Evolutionary conservation across 2,113 vertebrate species (phyloP), one percentile per base, ranked within the genome.

Genomic region (Scatophagus argus): DNA sequence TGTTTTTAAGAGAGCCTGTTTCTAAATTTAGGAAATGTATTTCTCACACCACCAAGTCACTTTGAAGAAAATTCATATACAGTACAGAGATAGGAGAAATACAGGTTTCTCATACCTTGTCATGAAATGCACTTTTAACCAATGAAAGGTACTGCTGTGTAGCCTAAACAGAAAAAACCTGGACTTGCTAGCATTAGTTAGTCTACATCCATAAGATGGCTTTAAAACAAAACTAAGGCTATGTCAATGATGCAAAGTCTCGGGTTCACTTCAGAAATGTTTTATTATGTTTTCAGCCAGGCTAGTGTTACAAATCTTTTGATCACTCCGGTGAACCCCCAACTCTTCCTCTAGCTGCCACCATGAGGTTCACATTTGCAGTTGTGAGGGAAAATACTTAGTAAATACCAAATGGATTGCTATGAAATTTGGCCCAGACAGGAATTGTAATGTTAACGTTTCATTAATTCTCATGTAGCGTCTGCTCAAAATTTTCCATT

Each of bases 61-160:
- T 1, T 41, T 54, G 25, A 55, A 27, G 38, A 70, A 82, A 60
- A 73, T 63, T 55, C 12, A 74, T 67, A 77, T 52, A 19, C 29
- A 51, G 51, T 21, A n/a, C 10, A 56, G n/a, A n/a, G n/a, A 43
- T 12, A 4, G 13, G 3, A 83, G 46, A 72, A 77, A 60, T 9
- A 41, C 32, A 38, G 29, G 25, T 38, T 56, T 82, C 19, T 67
- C 19, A 39, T 51, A 32, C 12, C 2, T 38, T 9, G 8, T 4
- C 49, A 54, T 39, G 13, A 75, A 46, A 67, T 23, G 6, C 14
- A 39, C 10, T 61, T n/a, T 6, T n/a, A 21, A 47, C 31, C 8
- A 44, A 29, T 23, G n/a, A 68, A 23, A 54, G 3, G 49, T 34
- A 25, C 21, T 32, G 32, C 25, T 23, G 3, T n/a, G 23, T 21